Conservation (phyloP, 2,888 invertebrate species). For the Nomada fucata region DNA sequence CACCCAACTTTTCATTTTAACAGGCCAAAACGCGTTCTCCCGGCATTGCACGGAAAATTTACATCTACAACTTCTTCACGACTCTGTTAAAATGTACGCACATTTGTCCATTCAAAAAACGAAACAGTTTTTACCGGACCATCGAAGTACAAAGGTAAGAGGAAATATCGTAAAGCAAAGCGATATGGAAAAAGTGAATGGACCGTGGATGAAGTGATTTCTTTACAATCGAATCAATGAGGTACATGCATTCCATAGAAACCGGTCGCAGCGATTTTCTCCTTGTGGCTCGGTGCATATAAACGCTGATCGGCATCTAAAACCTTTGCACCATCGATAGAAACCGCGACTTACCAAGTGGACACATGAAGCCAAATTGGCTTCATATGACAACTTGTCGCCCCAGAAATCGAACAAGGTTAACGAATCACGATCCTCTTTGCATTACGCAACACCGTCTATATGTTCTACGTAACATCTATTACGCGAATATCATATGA, state of each 20-base stretch:
- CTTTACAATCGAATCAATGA: slow-evolving; percentile 65
- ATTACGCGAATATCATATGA: neutral
- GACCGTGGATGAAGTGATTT: slow-evolving; percentile 59
- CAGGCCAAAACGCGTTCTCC: too few species aligned
- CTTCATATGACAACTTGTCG: slow-evolving; percentile 46
- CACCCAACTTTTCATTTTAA: too few species aligned
- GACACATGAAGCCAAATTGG: slow-evolving; percentile 35
- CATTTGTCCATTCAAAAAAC: too few species aligned
- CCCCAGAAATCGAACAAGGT: slow-evolving; percentile 49
- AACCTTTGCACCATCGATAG: slow-evolving; percentile 32
- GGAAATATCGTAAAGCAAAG: too few species aligned
- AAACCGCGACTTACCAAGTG: slow-evolving; percentile 44
- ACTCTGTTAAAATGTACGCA: too few species aligned
- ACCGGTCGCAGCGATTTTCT: slow-evolving; percentile 62
- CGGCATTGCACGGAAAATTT: too few species aligned
- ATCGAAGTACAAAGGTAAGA: too few species aligned
- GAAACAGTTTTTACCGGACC: too few species aligned
- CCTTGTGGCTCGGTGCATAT: slow-evolving; percentile 21
- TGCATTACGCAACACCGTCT: slow-evolving; percentile 24
- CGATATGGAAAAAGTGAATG: slow-evolving; percentile 57
- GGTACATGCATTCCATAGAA: slow-evolving; percentile 55
- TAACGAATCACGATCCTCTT: slow-evolving; percentile 44
- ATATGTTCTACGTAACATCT: neutral
- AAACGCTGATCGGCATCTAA: slow-evolving; percentile 27
- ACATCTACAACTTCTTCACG: too few species aligned